These are phyloP conservation scores for Gibbula magus DNA, from an alignment of 2,888 invertebrate genomes.

Conservation along the genomic window DNA sequence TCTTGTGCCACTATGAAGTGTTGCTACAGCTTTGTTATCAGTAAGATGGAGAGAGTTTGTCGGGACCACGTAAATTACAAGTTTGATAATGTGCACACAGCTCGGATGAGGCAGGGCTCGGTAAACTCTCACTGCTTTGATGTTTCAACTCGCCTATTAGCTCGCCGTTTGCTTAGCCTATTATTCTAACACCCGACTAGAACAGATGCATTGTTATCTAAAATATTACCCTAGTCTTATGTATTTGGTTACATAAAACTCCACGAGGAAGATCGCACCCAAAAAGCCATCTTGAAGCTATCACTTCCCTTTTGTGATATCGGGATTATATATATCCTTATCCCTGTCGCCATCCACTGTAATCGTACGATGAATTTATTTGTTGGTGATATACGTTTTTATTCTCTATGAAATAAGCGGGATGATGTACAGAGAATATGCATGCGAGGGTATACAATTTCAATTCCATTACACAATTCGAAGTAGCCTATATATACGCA, in stretches of 20 bases:
- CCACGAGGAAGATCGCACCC: not conserved
- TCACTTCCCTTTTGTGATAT: not conserved
- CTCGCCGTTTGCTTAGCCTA: slow-evolving; percentile 20
- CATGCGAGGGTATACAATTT: too few relatives aligned
- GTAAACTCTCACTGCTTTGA: slow-evolving; percentile 5
- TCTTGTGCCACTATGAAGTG: too few relatives aligned
- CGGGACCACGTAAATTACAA: slow-evolving; percentile 5
- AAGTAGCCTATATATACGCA: too few relatives aligned
- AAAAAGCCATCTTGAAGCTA: slow-evolving; percentile 15
- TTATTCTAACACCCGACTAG: slow-evolving; percentile 12
- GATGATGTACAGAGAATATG: too few relatives aligned
- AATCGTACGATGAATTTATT: not conserved
- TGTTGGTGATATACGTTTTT: not conserved
- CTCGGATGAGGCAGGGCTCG: not conserved
- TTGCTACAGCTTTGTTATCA: not conserved
- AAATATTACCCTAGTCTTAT: slow-evolving; percentile 13
- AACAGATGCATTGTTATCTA: slow-evolving; percentile 17
- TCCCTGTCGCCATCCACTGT: not conserved
- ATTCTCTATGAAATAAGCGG: not conserved
- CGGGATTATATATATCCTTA: not conserved
- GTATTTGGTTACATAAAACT: slow-evolving; percentile 16
- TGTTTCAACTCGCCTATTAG: slow-evolving; percentile 25
- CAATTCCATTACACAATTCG: too few relatives aligned
- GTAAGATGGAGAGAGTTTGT: not conserved
- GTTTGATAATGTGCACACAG: slow-evolving; percentile 14